Base-by-base conservation (phyloP, 2,113 vertebrate species). In the Hiodon alosoides region DNA sequence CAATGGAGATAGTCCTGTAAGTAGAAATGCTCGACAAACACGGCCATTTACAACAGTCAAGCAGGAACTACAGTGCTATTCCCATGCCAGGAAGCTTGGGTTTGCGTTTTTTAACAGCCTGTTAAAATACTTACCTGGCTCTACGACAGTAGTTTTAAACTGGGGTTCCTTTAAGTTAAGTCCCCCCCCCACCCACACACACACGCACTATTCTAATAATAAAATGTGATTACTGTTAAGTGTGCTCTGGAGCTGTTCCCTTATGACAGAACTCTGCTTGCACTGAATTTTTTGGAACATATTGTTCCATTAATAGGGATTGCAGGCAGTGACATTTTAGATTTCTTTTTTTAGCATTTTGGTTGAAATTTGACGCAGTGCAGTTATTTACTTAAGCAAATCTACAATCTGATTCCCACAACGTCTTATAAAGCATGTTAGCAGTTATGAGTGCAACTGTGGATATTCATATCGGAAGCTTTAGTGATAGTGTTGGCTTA, bases 221-320 rank as follows among this genome's bases (percentile, higher is more conserved):
- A 75, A 84, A 81, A 78, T n/a, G 72, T 68, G 50, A 76, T 74
- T 73, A 78, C 69, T 60, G 75, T 75, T 77, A 72, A 83, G 75
- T 76, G 79, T 74, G 74, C 79, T 76, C 69, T 80, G 80, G 76
- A 80, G 67, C 13, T 73, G 69, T 16, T 81, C 79, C 74, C 61
- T 17, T 79, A 82, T 78, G 81, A 81, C 58, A 81, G 79, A 69
- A 78, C 79, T 79, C 16, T 76, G 69, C 80, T 62, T 77, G 80
- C 77, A 77, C 79, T 81, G 77, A 86, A 84, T 86, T 84, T 79
- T 83, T 86, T 79, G 79, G 82, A 85, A 87, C 80, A 78, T 81
- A 74, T 77, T 85, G 85, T 81, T 83, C 79, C 76, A 74, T 52
- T 83, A 74, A 80, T 72, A 81, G 76, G 81, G 82, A 83, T 82